Conservation (phyloP, 2,888 invertebrate species). For the Blomia tropicalis region DNA sequence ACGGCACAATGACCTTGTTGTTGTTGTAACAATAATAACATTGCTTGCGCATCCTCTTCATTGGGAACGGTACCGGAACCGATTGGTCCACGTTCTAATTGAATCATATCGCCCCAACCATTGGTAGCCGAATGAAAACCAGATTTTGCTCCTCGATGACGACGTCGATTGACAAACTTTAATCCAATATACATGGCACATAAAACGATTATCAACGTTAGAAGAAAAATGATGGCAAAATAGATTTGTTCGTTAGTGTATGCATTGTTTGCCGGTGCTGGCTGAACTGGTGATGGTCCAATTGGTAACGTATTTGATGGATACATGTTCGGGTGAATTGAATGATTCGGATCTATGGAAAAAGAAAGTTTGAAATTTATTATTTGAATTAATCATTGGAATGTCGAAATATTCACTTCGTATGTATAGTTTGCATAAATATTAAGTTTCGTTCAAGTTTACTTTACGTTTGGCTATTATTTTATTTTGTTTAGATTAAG, state of each 20-base stretch:
- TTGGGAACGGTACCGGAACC: not conserved
- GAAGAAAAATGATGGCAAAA: slow-evolving; percentile 1
- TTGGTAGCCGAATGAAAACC: not conserved
- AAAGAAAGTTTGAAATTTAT: too few relatives aligned
- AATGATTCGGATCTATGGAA: too few relatives aligned
- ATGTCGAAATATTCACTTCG: too few relatives aligned
- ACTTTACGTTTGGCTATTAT: too few relatives aligned
- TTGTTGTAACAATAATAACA: slow-evolving; percentile 18
- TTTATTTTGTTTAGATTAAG: too few relatives aligned
- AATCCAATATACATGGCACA: slow-evolving; percentile 2
- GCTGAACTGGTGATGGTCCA: not conserved
- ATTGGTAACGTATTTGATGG: not conserved
- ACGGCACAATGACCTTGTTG: not conserved
- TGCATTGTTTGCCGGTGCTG: not conserved
- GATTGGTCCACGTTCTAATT: not conserved
- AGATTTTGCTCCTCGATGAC: not conserved
- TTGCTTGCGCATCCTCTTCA: not conserved
- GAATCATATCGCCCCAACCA: not conserved
- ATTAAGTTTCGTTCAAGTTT: too few relatives aligned
- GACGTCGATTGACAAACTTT: slow-evolving; percentile 8
- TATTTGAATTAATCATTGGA: too few relatives aligned
- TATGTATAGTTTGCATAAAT: too few relatives aligned
- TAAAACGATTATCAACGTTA: not conserved
- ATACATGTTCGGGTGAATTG: not conserved
- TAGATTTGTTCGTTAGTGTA: slow-evolving; percentile 9